These are phyloP conservation scores for Keiferia lycopersicella DNA, from an alignment of 2,888 invertebrate genomes.

Conservation along the genomic window DNA sequence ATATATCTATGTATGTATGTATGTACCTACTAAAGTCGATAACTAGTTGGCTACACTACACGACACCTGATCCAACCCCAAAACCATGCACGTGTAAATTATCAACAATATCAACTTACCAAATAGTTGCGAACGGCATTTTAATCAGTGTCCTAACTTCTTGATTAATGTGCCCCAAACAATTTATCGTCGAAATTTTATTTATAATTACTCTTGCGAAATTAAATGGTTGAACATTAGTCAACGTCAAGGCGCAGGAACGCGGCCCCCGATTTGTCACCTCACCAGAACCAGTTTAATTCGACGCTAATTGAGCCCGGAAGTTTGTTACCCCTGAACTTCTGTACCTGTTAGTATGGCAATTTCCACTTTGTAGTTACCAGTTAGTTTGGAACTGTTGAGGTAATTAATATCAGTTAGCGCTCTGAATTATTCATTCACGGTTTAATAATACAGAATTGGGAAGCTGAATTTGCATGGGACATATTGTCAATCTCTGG, in stretches of 20 bases:
- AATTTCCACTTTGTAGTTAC: constrained; percentile 63
- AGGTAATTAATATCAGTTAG: constrained; percentile 58
- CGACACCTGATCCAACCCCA: constrained; percentile 65
- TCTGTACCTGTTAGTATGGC: constrained; percentile 61
- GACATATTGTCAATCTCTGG: constrained; percentile 18
- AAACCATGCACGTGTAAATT: constrained; percentile 68
- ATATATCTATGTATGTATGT: no score
- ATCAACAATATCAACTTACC: constrained; percentile 78
- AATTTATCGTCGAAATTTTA: constrained; percentile 81
- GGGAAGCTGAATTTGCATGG: constrained; percentile 22
- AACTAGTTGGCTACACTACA: constrained; percentile 34
- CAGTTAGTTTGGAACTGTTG: constrained; percentile 47
- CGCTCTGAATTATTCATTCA: constrained; percentile 55
- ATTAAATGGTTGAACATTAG: constrained; percentile 77
- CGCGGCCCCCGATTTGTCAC: constrained; percentile 78
- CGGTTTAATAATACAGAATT: constrained; percentile 26
- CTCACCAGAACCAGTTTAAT: constrained; percentile 71
- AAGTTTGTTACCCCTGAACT: constrained; percentile 66
- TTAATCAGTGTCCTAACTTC: constrained; percentile 83
- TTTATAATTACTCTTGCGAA: constrained; percentile 79
- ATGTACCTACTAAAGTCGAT: neutral
- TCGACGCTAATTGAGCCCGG: constrained; percentile 74
- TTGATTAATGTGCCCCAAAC: constrained; percentile 79
- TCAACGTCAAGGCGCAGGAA: constrained; percentile 74
- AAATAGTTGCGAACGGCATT: constrained; percentile 81